Percentiles rank a stretch among this genome's conserved stretches.
phyloP scores from a whole-genome alignment of 1,140 invertebrate species.

The Phymorhynchus buccinoides region DNA sequence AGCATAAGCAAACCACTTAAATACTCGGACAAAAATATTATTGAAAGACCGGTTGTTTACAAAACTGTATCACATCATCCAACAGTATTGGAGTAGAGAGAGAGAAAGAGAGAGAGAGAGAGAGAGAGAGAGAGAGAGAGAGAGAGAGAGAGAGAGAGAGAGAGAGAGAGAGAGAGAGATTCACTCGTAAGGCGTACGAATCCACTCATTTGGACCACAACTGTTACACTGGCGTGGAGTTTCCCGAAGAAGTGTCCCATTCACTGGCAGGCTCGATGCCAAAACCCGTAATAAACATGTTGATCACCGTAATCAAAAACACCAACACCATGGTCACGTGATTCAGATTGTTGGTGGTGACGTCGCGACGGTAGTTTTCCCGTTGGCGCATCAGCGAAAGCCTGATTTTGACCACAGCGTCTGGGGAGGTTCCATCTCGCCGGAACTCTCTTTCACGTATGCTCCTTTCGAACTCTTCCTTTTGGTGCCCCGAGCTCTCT shows the following conservation, averaged over 20 bases:
- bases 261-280: constrained; percentile 28
- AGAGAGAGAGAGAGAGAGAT: background rate
- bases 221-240: background rate
- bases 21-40: too few species aligned
- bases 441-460: background rate
- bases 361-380: constrained; percentile 30
- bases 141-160: background rate
- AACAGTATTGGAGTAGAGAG: too few species aligned
- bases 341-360: constrained; percentile 72
- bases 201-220: background rate
- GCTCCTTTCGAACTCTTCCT: constrained; percentile 26
- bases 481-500: constrained; percentile 32
- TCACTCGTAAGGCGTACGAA: too few species aligned
- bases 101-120: background rate
- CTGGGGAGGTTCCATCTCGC: background rate
- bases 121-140: background rate
- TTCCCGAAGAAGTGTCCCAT: background rate
- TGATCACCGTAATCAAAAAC: constrained; percentile 83
- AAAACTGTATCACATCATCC: too few species aligned
- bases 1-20: too few species aligned
- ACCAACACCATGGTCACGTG: constrained; percentile 81
- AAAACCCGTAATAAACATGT: constrained; percentile 81
- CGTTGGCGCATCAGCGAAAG: background rate
- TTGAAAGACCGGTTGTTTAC: too few species aligned
- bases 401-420: constrained; percentile 17